Percentiles rank a stretch among this genome's conserved stretches.
phyloP scores from a whole-genome alignment of 2,797 vertebrate genomes.

The Manis pentadactyla region DNA sequence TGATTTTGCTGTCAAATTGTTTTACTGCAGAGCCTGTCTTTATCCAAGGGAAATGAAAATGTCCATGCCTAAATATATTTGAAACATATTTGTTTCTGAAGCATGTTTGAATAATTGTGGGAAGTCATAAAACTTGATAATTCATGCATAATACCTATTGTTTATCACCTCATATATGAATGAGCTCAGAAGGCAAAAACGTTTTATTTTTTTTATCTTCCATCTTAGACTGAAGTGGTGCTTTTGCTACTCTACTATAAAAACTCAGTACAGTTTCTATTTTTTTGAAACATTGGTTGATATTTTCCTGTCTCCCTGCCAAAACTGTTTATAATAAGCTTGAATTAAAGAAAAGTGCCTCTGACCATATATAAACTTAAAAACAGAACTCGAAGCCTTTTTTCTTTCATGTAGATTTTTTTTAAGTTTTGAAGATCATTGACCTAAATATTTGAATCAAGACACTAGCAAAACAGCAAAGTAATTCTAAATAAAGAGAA shows the following conservation, averaged over 20 bases:
- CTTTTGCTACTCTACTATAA: constrained; percentile 32
- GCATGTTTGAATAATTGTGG: constrained; percentile 21
- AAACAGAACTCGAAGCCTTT: background rate
- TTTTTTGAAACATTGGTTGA: constrained; percentile 45
- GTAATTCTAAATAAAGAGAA: background rate
- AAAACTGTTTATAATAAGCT: background rate
- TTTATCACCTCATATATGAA: background rate
- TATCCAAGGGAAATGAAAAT: constrained; percentile 12
- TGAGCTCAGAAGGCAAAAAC: background rate
- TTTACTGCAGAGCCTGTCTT: background rate
- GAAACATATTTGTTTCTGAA: background rate
- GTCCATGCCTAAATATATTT: background rate
- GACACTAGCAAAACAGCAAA: constrained; percentile 6
- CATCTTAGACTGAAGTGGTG: background rate
- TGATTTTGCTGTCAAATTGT: background rate
- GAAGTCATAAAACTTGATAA: constrained; percentile 39
- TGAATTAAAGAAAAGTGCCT: constrained; percentile 14
- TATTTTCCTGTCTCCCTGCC: background rate
- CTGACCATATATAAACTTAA: background rate
- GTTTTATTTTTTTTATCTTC: background rate
- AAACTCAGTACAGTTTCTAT: constrained; percentile 37
- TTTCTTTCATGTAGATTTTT: background rate
- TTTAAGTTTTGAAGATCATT: constrained; percentile 44
- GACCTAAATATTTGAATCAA: constrained; percentile 24
- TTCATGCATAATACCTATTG: background rate